Conservation (phyloP, 2,797 vertebrate genomes). For the Capromys pilorides region DNA sequence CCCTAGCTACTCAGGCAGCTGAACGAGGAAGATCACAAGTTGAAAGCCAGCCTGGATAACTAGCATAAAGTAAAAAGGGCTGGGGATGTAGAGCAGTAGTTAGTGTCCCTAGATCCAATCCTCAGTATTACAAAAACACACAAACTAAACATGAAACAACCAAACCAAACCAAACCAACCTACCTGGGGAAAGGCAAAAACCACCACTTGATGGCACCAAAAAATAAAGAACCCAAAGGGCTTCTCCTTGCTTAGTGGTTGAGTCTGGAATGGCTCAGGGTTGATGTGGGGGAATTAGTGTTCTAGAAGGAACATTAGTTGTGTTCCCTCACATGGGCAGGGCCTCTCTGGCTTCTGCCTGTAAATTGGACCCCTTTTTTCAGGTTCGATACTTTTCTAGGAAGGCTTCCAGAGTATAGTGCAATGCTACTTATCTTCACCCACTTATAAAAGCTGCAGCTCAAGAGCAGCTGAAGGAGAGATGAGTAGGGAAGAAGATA, state of each 20-base stretch:
- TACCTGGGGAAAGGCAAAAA: neutral
- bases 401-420: neutral
- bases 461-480: neutral
- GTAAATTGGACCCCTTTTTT: neutral
- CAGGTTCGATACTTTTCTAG: neutral
- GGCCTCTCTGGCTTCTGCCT: neutral
- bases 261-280: neutral
- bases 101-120: neutral
- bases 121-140: neutral
- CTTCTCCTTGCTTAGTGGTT: accelerated
- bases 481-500: neutral
- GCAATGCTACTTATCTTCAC: neutral
- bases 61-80: neutral
- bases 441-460: neutral
- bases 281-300: neutral
- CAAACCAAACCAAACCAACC: neutral
- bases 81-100: neutral
- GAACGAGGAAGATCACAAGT: neutral
- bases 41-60: neutral
- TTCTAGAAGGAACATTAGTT: neutral
- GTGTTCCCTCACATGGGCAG: neutral
- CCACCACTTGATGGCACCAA: conserved; percentile 70
- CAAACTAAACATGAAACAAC: neutral
- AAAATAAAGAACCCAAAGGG: conserved; percentile 10
- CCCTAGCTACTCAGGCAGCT: neutral